Base-by-base conservation (phyloP, 30 jellyfish, hydroid and myxozoan species). In the Aurelia sp. region DNA sequence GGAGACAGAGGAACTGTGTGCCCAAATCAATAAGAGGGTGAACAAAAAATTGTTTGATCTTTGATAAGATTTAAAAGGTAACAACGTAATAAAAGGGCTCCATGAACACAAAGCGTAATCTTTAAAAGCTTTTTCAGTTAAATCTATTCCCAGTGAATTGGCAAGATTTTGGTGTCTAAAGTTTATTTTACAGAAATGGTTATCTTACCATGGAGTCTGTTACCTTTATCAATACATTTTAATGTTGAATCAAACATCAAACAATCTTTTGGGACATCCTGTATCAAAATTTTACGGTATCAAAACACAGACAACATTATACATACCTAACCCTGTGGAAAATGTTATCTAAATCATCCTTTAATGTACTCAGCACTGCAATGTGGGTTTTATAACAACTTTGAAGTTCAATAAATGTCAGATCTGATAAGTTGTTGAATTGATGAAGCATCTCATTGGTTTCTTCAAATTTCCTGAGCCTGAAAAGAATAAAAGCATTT, bases 391-490 rank as follows among this genome's bases (percentile, higher is more conserved):
- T 75, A 81, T 64, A 96, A 57, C 91, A 53, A 51, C 53, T 89
- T 59, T 85, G 91, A 19, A 90, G 72, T 35, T 62, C 89, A 58
- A 24, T 72, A 65, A 75, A 90, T 3, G 97, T 96, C 11, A 67
- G 59, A 13, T 96, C 96, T 3, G 99, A 90, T 9, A 96, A 75
- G 62, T 24, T 74, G 27, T 91, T 80, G 76, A 96, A 96, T 30
- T 87, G 92, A 2, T 82, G 87, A 15, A 96, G 88, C 96, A 96
- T 82, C 86, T 96, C 97, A 70, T 96, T 96, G 66, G 97, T 90
- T 73, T 96, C 99, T 71, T 96, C 99, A 67, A 78, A 96, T 66
- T 83, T 97, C 16, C 90, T 72, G 30, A 87, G 69, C 40, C 97
- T 94, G 75, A 22, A 85, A 62, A 30, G 78, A 16, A 22, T 5